A percentile compares a stretch with the other conserved stretches of the same genome.
Conservation (phyloP, 2,797 vertebrate species). For the Helostoma temminkii region DNA sequence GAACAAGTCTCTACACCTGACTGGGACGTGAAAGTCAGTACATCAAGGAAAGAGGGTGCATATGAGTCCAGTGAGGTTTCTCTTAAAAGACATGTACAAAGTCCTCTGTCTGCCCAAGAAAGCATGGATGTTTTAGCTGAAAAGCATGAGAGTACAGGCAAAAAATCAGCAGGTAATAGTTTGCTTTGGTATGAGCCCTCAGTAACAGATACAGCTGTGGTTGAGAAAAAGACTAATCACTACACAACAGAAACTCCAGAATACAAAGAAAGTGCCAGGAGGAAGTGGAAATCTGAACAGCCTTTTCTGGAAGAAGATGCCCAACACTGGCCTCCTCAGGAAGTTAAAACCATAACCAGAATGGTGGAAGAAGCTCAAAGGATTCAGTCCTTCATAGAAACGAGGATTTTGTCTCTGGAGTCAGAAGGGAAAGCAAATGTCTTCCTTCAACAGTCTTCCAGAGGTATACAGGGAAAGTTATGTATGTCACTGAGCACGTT, state of each 20-base stretch:
- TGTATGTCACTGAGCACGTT: constrained; percentile 62
- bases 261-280: background rate
- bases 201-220: constrained; percentile 66
- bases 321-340: constrained; percentile 5
- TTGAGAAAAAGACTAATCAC: background rate
- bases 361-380: constrained; percentile 18
- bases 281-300: constrained; percentile 10
- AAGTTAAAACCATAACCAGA: constrained; percentile 15
- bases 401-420: constrained; percentile 33
- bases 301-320: constrained; percentile 16
- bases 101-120: background rate
- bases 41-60: background rate
- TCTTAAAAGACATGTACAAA: background rate
- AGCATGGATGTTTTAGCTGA: background rate
- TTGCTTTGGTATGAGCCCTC: constrained; percentile 29
- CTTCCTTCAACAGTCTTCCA: constrained; percentile 37
- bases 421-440: constrained; percentile 46
- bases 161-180: too few species aligned
- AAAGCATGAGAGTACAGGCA: background rate
- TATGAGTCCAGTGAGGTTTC: constrained; percentile 5
- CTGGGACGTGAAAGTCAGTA: background rate
- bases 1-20: constrained; percentile 9
- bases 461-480: constrained; percentile 67
- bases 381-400: constrained; percentile 27
- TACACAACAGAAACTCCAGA: constrained; percentile 9